Evolutionary conservation across 2,888 invertebrate genomes (phyloP).

Genomic region (Hydrotaea diabolus): DNA sequence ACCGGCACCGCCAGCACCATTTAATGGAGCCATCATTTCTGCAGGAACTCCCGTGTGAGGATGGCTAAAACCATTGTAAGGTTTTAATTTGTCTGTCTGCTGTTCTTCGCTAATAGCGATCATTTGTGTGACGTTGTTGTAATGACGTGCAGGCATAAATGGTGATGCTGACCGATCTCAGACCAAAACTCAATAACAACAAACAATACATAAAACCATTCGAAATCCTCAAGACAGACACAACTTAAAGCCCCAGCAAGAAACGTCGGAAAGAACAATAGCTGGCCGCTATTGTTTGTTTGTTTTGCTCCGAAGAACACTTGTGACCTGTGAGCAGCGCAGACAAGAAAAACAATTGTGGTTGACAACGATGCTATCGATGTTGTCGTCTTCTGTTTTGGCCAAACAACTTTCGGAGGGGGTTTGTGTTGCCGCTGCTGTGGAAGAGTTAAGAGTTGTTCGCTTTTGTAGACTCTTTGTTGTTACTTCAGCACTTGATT

Average conservation of each 20-base stretch:
- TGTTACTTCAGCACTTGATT: conserved; percentile 54
- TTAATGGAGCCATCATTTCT: conserved; percentile 39
- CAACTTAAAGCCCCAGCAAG: background rate
- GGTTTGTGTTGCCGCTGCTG: background rate
- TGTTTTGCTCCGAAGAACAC: conserved; percentile 4
- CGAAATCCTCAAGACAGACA: background rate
- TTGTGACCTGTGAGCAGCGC: background rate
- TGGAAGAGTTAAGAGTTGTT: background rate
- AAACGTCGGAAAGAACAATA: background rate
- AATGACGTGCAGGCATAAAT: conserved; percentile 67
- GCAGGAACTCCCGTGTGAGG: background rate
- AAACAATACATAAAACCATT: background rate
- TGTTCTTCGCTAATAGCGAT: conserved; percentile 79
- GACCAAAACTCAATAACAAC: background rate
- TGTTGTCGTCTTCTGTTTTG: background rate
- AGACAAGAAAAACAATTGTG: background rate
- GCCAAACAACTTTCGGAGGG: conserved; percentile 2
- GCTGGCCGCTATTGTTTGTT: background rate
- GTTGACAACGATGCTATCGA: background rate
- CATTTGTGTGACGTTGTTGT: conserved; percentile 72
- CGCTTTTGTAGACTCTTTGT: conserved; percentile 14
- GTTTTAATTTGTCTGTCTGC: conserved; percentile 67
- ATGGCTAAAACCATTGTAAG: conserved; percentile 48
- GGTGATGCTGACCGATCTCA: background rate
- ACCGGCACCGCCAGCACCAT: conserved; percentile 15